Conservation (phyloP, 2,888 invertebrate genomes). For the Microctonus hyperodae region DNA sequence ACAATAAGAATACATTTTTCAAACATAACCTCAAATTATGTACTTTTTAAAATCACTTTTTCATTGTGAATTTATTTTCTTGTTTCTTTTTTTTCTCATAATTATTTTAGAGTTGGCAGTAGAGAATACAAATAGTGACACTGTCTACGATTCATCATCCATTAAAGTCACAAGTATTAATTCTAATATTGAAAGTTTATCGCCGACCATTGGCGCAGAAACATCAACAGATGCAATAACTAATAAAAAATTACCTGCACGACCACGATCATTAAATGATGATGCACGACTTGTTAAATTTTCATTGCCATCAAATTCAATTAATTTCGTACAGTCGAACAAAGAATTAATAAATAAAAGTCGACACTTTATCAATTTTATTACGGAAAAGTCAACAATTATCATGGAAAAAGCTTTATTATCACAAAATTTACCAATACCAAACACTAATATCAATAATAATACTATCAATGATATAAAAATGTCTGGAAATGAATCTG, state of each 20-base stretch:
- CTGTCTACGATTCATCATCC: too few species aligned
- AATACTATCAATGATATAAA: slow-evolving; percentile 28
- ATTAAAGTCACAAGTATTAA: background rate
- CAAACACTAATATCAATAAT: slow-evolving; percentile 47
- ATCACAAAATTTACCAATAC: slow-evolving; percentile 51
- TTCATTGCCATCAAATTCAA: slow-evolving; percentile 53
- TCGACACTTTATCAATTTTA: slow-evolving; percentile 56
- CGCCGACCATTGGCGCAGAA: background rate
- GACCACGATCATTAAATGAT: slow-evolving; percentile 36
- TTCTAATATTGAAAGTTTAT: background rate
- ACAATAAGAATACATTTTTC: background rate
- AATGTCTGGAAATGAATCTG: background rate
- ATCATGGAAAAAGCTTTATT: slow-evolving; percentile 59
- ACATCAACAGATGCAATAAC: background rate
- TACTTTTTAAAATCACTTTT: background rate
- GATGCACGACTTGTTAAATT: slow-evolving; percentile 56
- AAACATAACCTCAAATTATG: background rate
- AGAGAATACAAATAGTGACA: too few species aligned
- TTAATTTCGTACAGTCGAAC: slow-evolving; percentile 56
- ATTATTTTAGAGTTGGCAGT: too few species aligned
- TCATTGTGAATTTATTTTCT: too few species aligned
- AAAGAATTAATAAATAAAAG: slow-evolving; percentile 57
- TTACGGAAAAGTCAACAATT: slow-evolving; percentile 58
- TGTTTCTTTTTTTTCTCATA: too few species aligned
- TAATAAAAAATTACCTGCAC: background rate